These are phyloP conservation scores for Cyanoderma ruficeps DNA, from an alignment of 2,113 vertebrate species.

Conservation along the genomic window DNA sequence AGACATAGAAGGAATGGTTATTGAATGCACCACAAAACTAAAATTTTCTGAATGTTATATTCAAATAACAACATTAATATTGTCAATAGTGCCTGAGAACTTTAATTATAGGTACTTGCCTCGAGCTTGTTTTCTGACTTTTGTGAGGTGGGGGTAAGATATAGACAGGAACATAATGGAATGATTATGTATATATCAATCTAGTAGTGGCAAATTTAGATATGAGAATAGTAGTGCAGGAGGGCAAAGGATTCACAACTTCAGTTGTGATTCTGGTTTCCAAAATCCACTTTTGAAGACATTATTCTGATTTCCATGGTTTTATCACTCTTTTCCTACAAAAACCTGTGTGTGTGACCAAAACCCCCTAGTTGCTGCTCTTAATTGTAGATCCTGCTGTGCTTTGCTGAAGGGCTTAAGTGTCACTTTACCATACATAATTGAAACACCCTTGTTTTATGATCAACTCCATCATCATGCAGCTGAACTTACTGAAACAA, in stretches of 20 bases:
- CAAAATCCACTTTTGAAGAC: not conserved
- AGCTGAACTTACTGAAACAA: not conserved
- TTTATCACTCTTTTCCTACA: not conserved
- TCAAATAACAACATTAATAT: not conserved
- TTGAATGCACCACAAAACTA: not conserved
- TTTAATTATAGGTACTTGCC: not conserved
- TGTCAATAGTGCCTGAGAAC: not conserved
- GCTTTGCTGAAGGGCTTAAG: not conserved
- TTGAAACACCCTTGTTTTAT: not conserved
- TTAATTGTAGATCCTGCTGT: not conserved
- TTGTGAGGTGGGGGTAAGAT: not conserved
- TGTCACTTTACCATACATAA: not conserved
- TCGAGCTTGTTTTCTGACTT: not conserved
- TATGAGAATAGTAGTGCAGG: not conserved
- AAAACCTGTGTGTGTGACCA: not conserved
- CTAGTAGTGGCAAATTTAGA: not conserved
- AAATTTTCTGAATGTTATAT: not conserved
- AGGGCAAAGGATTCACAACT: not conserved
- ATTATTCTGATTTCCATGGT: not conserved
- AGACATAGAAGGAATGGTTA: not conserved
- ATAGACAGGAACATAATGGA: not conserved
- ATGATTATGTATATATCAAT: not conserved
- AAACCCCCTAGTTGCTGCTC: not conserved
- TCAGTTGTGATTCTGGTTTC: not conserved
- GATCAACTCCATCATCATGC: not conserved